These are phyloP conservation scores for Pseudomyrmex gracilis DNA, from an alignment of 1,140 invertebrate genomes.

Conservation along the genomic window DNA sequence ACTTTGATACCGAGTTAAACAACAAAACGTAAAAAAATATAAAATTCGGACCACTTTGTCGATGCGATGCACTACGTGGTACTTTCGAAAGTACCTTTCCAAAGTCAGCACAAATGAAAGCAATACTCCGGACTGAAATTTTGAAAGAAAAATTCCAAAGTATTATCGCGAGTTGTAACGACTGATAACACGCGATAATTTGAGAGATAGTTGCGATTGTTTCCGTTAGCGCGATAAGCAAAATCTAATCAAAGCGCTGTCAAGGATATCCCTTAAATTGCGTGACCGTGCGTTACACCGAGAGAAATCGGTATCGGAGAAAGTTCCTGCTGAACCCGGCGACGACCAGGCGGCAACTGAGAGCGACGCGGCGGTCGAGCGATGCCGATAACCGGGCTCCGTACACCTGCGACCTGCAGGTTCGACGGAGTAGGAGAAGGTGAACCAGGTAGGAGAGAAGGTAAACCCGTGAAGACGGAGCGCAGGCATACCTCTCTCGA, in stretches of 20 bases:
- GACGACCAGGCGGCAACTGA: constrained; percentile 80
- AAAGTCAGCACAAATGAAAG: not conserved
- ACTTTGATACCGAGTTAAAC: not conserved
- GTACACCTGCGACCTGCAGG: constrained; percentile 77
- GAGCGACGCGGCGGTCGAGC: constrained; percentile 73
- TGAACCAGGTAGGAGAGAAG: constrained; percentile 68
- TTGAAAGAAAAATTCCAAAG: too few species aligned
- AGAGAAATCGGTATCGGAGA: not conserved
- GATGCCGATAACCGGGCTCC: constrained; percentile 72
- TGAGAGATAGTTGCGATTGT: too few species aligned
- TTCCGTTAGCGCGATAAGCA: constrained; percentile 1
- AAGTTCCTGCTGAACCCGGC: constrained; percentile 64
- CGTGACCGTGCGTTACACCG: not conserved
- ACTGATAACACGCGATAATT: too few species aligned
- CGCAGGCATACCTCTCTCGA: constrained; percentile 59
- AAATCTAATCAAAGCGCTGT: not conserved
- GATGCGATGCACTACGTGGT: constrained; percentile 13
- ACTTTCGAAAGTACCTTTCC: not conserved
- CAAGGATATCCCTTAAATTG: not conserved
- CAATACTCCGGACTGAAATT: not conserved
- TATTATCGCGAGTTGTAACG: too few species aligned
- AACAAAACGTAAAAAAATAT: not conserved
- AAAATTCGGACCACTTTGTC: not conserved
- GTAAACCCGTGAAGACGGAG: constrained; percentile 54
- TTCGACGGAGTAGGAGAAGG: constrained; percentile 70